Conservation (phyloP, 2,113 vertebrate species). For the Emydocephalus ijimae region DNA sequence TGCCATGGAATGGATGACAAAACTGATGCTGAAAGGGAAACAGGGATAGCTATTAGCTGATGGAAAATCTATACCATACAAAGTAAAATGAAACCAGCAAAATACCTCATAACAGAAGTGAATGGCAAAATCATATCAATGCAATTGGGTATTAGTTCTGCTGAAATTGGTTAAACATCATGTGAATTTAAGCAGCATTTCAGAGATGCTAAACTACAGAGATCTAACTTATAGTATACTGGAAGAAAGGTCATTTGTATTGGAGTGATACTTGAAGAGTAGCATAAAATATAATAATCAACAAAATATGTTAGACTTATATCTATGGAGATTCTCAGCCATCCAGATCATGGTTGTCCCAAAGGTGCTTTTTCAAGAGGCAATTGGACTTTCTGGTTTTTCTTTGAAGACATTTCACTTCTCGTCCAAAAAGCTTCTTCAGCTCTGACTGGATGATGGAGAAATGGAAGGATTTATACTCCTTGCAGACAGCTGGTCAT, state of each 20-base stretch:
- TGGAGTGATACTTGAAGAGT: neutral
- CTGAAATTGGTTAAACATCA: neutral
- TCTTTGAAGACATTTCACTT: too few species aligned
- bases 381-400: too few species aligned
- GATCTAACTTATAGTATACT: neutral
- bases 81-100: neutral
- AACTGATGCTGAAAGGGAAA: neutral
- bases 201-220: neutral
- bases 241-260: neutral
- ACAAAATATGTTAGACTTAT: neutral
- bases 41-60: neutral
- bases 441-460: too few species aligned
- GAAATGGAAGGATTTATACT: too few species aligned
- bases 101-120: neutral
- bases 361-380: too few species aligned
- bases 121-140: neutral
- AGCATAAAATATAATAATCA: neutral
- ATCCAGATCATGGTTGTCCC: too few species aligned
- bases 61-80: neutral
- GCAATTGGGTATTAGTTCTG: neutral
- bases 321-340: too few species aligned
- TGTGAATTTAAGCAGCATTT: neutral
- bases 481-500: too few species aligned
- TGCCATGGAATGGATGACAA: neutral
- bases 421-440: too few species aligned